Evolutionary conservation across 2,113 vertebrate genomes (phyloP), one percentile per base, ranked within the genome.

Genomic region (Lampris incognitus): DNA sequence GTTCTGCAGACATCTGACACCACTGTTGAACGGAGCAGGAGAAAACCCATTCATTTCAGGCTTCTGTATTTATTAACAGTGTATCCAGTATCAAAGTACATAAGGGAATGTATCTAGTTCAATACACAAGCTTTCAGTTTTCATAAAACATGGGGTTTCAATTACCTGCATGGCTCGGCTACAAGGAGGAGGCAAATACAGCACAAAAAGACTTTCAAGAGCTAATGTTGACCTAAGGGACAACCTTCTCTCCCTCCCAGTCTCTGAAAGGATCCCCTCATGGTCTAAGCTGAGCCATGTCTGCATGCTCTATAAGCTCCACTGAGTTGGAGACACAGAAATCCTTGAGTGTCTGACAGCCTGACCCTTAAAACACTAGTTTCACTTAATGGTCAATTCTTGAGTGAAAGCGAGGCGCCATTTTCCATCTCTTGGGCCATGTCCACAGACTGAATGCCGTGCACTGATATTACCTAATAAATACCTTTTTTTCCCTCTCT

Each of bases 11-110:
- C 69, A 92, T 81, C 52, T 36, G 86, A 92, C 83, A 91, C 88
- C 89, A 86, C 86, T 88, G 87, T 86, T 77, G 85, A 89, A 83
- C 39, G 55, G 37, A 83, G 80, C 65, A 52, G 74, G 70, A 80
- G 81, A 90, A 81, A 86, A 68, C 36, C 74, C 71, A 84, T 89
- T 92, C 69, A 89, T 87, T 87, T 85, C 86, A 67, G 89, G 87
- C 84, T 88, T 81, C 89, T 92, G 88, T 89, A 88, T 93, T 91
- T 88, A 84, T 91, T 86, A 91, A 85, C 87, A 83, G 84, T 87
- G 80, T 81, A 87, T 88, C 76, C 51, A 52, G 81, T 88, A 87
- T 90, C 84, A 91, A 87, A 88, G 85, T 78, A 80, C 62, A 69
- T 51, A 64, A 49, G 57, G 87, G 39, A 65, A 79, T 41, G 61